A percentile compares a stretch with the other conserved stretches of the same genome.
Evolutionary conservation across 2,797 vertebrate genomes (phyloP).

Genomic region (Xiphophorus birchmanni): DNA sequence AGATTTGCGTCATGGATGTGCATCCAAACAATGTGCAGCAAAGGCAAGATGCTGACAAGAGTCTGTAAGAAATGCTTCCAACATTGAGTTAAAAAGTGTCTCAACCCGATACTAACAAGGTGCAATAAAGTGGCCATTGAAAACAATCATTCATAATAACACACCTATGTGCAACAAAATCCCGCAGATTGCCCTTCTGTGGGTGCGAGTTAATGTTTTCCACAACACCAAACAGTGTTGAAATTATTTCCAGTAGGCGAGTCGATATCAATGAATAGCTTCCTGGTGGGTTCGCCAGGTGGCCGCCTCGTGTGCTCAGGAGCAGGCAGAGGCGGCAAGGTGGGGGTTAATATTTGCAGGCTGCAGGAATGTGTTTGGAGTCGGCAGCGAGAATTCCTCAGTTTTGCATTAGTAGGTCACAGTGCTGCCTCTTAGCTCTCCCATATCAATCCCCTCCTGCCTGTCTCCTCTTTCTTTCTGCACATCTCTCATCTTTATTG

Average conservation of each 20-base stretch:
- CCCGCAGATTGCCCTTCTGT: background rate
- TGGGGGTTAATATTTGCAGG: constrained; percentile 83
- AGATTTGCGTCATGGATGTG: background rate
- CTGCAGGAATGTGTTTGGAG: constrained; percentile 82
- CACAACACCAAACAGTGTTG: constrained; percentile 8
- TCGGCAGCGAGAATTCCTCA: constrained; percentile 83
- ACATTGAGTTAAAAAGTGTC: background rate
- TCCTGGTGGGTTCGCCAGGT: constrained; percentile 53
- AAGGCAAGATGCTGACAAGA: background rate
- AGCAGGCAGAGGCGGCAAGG: constrained; percentile 61
- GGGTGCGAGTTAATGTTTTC: constrained; percentile 1
- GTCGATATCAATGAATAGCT: constrained; percentile 54
- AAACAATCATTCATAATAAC: background rate
- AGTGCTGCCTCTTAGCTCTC: constrained; percentile 71
- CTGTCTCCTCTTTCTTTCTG: constrained; percentile 41
- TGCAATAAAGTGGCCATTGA: constrained; percentile 2
- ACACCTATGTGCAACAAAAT: background rate
- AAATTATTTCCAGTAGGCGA: constrained; percentile 18
- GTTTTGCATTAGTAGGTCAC: constrained; percentile 81
- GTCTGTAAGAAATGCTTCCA: no score
- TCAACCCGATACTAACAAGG: background rate
- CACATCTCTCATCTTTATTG: constrained; percentile 39
- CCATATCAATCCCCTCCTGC: constrained; percentile 43
- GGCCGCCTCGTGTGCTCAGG: constrained; percentile 54
- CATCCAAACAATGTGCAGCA: background rate